These are phyloP conservation scores for Heliconius hermathena DNA, from an alignment of 1,140 invertebrate genomes.

Conservation along the genomic window DNA sequence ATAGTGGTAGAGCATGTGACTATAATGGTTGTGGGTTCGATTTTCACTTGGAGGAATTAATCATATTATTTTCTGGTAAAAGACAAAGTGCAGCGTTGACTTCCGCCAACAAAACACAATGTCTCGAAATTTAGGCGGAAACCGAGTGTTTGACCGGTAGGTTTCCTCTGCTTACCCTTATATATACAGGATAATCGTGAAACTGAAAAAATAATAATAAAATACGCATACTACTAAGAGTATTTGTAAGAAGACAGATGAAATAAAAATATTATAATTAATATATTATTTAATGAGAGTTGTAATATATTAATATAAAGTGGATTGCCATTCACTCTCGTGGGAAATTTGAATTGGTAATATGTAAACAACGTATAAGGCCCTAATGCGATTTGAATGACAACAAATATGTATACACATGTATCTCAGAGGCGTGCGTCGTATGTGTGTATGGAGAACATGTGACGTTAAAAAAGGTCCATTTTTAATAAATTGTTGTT, in stretches of 20 bases:
- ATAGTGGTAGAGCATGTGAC: not conserved
- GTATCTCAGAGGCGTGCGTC: not conserved
- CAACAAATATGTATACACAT: not conserved
- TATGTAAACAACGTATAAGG: not conserved
- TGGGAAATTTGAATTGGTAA: constrained; percentile 5
- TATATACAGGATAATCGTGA: too few species aligned
- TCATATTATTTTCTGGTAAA: not conserved
- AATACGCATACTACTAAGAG: too few species aligned
- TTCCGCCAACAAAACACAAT: not conserved
- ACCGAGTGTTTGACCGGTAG: too few species aligned
- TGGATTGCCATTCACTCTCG: not conserved
- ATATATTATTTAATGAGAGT: too few species aligned
- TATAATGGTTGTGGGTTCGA: not conserved
- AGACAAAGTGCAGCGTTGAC: not conserved
- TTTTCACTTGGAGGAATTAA: not conserved
- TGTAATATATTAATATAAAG: not conserved
- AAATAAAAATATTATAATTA: too few species aligned
- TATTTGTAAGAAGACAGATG: too few species aligned
- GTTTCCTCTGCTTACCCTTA: too few species aligned
- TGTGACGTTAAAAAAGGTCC: too few species aligned
- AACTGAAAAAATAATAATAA: too few species aligned
- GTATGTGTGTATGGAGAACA: not conserved
- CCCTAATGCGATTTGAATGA: not conserved
- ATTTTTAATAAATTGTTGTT: too few species aligned
- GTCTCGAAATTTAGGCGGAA: not conserved